Evolutionary conservation across 2,888 invertebrate genomes (phyloP).

Genomic region (Ernsta delagoae): DNA sequence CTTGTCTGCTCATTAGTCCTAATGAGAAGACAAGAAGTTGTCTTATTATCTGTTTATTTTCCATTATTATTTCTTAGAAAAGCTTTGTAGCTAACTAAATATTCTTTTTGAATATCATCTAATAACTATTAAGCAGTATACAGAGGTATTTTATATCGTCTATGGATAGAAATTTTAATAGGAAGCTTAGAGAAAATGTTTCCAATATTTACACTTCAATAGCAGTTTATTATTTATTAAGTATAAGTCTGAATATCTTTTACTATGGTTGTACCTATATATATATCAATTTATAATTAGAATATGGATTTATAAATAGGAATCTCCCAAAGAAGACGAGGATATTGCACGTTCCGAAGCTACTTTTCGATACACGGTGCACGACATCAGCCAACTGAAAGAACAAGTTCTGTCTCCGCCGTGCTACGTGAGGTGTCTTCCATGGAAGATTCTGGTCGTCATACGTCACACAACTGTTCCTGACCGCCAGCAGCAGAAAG

Average conservation of each 20-base stretch:
- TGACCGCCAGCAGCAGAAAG: constrained; percentile 89
- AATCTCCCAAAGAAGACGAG: constrained; percentile 82
- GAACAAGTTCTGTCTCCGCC: constrained; percentile 93
- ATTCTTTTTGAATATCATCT: no score
- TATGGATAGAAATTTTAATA: no score
- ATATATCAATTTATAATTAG: no score
- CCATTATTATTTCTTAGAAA: constrained; percentile 13
- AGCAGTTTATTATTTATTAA: no score
- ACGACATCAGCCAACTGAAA: constrained; percentile 94
- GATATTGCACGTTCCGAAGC: constrained; percentile 97
- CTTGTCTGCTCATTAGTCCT: constrained; percentile 35
- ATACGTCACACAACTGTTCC: constrained; percentile 90
- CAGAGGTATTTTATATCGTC: no score
- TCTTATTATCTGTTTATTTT: constrained; percentile 31
- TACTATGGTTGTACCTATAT: no score
- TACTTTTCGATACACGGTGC: constrained; percentile 94
- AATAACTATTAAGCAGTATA: no score
- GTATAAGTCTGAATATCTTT: no score
- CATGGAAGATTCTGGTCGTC: constrained; percentile 99
- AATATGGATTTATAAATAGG: constrained; percentile 54
- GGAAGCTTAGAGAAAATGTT: no score
- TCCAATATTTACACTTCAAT: no score
- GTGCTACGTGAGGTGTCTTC: constrained; percentile 96
- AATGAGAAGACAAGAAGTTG: constrained; percentile 35
- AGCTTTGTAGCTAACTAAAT: no score